Base-by-base conservation (phyloP, 2,888 invertebrate genomes). In the Strigamia transsilvanica region DNA sequence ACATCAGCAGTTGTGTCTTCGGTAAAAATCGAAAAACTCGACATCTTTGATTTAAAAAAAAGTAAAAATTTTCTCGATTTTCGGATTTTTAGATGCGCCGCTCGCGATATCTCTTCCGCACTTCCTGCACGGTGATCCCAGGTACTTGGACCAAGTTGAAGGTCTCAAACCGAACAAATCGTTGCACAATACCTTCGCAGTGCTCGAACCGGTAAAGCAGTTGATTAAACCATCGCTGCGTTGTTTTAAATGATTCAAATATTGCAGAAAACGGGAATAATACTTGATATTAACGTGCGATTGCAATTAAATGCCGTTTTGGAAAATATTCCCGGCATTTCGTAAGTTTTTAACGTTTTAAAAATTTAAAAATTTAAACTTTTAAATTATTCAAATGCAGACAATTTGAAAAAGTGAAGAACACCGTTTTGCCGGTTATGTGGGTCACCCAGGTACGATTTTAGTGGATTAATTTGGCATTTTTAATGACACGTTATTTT, bases 41-140 rank as follows among this genome's bases (percentile, higher is more conserved):
- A 3, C n/a, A n/a, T n/a, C n/a, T n/a, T n/a, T n/a, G n/a, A n/a
- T n/a, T n/a, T n/a, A n/a, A n/a, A n/a, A n/a, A 27, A 27, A 27
- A 27, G 3, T 2, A 3, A 42, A 42, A 42, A 42, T 42, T 27
- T 27, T 2, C n/a, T 27, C 27, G 42, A 42, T 18, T 51, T 46
- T 9, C 6, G 0, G 6, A 42, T 18, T 80, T 51, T 51, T 32
- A 83, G 83, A 81, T 32, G 83, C 82, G 1, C 83, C 83, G 34
- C 51, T 83, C 21, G 32, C 78, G 9, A 56, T 82, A 80, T 83
- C 83, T 42, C 73, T 79, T 7, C 83, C 83, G 15, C 83, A 83
- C 73, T 83, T 83, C 42, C 73, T 83, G 12, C 51, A 81, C 73
- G 82, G 66, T 3, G 82, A 79, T 42, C 51, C 61, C 5, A 21